A percentile compares a stretch with the other conserved stretches of the same genome.
Conservation (phyloP, 2,113 vertebrate species). For the Ptilorrhoa leucosticta region DNA sequence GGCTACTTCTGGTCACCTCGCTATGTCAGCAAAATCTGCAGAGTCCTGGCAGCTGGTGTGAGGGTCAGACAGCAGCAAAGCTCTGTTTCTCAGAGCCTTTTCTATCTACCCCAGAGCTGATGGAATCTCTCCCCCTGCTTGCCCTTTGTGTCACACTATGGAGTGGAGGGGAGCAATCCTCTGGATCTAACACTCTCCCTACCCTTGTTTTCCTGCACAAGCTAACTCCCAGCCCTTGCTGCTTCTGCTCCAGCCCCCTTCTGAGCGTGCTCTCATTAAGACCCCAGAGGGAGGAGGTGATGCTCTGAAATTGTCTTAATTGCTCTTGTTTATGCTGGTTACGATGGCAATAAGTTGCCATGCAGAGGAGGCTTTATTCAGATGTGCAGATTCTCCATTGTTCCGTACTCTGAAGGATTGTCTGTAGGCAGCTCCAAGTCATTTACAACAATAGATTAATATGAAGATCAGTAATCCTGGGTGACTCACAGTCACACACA, state of each 20-base stretch:
- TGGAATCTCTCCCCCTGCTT: not conserved
- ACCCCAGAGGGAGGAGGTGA: conserved; percentile 65
- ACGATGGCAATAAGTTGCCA: conserved; percentile 63
- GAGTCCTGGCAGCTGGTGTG: not conserved
- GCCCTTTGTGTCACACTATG: not conserved
- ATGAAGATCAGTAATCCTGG: conserved; percentile 51
- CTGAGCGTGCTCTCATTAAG: conserved; percentile 53
- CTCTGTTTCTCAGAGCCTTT: not conserved
- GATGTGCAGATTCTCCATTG: conserved; percentile 57
- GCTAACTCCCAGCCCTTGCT: not conserved
- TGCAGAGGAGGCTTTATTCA: conserved; percentile 58
- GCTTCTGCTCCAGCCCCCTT: conserved; percentile 40
- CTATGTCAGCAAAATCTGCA: not conserved
- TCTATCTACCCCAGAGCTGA: not conserved
- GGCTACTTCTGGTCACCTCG: not conserved
- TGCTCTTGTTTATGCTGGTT: conserved; percentile 66
- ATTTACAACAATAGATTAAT: conserved; percentile 66
- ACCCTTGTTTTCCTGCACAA: conserved; percentile 2
- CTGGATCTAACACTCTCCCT: not conserved
- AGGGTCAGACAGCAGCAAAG: not conserved
- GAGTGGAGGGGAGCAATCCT: not conserved
- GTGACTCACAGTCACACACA: conserved; percentile 68
- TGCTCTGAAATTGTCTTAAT: conserved; percentile 66
- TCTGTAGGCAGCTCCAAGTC: conserved; percentile 71
- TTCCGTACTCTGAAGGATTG: conserved; percentile 42